Evolutionary conservation across 2,888 invertebrate genomes (phyloP).

Genomic region (Physocephala rufipes): DNA sequence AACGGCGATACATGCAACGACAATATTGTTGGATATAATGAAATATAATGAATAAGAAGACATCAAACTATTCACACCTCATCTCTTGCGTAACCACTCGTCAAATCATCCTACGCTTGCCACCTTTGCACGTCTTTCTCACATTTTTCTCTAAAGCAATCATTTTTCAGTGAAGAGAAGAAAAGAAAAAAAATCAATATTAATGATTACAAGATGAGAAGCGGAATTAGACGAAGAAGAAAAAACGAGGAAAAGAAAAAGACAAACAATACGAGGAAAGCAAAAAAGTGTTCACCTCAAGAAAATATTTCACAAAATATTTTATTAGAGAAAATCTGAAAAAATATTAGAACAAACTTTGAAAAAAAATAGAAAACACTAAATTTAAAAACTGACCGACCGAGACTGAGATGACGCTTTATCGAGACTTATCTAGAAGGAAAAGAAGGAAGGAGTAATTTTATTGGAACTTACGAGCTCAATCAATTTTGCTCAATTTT

Average conservation of each 20-base stretch:
- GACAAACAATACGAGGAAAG: neutral
- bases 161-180: neutral
- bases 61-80: constrained; percentile 1
- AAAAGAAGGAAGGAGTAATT: too few relatives aligned
- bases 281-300: too few relatives aligned
- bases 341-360: neutral
- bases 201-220: neutral
- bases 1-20: neutral
- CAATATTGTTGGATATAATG: neutral
- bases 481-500: too few relatives aligned
- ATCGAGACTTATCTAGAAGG: too few relatives aligned
- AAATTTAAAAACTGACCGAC: neutral
- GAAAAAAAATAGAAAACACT: neutral
- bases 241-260: neutral
- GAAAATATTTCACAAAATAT: too few relatives aligned
- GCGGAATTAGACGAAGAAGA: too few relatives aligned
- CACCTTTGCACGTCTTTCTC: neutral
- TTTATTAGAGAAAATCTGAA: neutral
- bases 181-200: constrained; percentile 21
- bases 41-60: neutral
- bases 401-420: too few relatives aligned
- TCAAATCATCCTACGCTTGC: neutral
- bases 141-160: too few relatives aligned
- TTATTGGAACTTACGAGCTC: too few relatives aligned
- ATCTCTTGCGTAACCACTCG: neutral